phyloP scores from a whole-genome alignment of 2,113 vertebrate genomes.

The Leptobrachium leishanense region DNA sequence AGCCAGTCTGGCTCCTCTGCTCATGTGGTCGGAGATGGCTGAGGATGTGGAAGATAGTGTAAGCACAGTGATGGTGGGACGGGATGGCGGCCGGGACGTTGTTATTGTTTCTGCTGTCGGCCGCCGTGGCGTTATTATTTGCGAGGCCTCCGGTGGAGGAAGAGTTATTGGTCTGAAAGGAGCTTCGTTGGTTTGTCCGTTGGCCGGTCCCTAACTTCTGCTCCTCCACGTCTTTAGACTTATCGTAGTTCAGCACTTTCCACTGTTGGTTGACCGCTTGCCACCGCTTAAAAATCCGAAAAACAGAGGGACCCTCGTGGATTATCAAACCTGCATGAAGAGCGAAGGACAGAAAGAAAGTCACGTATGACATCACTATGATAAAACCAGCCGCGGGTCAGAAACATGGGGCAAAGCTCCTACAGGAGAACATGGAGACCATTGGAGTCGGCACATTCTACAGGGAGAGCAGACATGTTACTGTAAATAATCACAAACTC shows the following conservation, averaged over 20 bases:
- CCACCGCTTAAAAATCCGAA: constrained; percentile 97
- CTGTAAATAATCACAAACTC: too few relatives aligned
- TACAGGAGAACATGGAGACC: too few relatives aligned
- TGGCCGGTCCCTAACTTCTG: constrained; percentile 77
- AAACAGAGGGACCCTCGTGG: constrained; percentile 96
- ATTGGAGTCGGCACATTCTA: too few relatives aligned
- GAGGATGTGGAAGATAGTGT: constrained; percentile 94
- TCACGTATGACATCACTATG: background rate
- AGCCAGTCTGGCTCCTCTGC: constrained; percentile 76
- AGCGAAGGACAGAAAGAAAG: constrained; percentile 47
- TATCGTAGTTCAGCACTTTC: constrained; percentile 98
- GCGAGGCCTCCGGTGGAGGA: constrained; percentile 76
- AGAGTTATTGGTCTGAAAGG: constrained; percentile 72
- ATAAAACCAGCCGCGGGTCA: too few relatives aligned
- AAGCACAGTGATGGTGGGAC: constrained; percentile 95
- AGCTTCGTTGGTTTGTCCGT: constrained; percentile 81
- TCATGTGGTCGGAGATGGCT: constrained; percentile 93
- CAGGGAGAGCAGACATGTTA: too few relatives aligned
- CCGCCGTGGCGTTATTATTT: constrained; percentile 73
- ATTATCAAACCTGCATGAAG: constrained; percentile 85
- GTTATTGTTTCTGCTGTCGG: constrained; percentile 59
- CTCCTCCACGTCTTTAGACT: constrained; percentile 88
- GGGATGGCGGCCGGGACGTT: constrained; percentile 68
- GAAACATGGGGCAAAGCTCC: too few relatives aligned
- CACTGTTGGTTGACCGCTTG: constrained; percentile 99